These are phyloP conservation scores for Rattus rattus DNA, from an alignment of 2,113 vertebrate species.

Conservation along the genomic window DNA sequence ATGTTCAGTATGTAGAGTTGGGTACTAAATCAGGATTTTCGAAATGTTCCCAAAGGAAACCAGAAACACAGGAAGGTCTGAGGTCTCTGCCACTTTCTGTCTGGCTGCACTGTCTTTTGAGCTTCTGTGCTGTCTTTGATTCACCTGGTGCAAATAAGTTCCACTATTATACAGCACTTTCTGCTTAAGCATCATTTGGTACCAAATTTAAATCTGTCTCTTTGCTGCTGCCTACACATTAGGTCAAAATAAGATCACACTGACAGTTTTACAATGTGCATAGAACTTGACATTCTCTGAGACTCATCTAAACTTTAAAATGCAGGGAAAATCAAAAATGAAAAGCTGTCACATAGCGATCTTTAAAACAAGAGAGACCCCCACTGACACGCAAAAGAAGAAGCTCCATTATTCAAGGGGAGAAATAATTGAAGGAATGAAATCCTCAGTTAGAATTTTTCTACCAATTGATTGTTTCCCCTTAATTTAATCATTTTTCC, in stretches of 20 bases:
- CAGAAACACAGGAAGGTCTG: neutral
- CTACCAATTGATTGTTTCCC: neutral
- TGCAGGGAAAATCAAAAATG: neutral
- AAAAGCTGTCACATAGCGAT: neutral
- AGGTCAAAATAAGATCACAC: slow-evolving; percentile 57
- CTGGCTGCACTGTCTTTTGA: neutral
- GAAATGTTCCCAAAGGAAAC: neutral
- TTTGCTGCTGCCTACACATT: slow-evolving; percentile 21
- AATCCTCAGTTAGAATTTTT: neutral
- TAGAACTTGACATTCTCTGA: neutral
- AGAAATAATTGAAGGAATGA: neutral
- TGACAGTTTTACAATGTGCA: slow-evolving; percentile 37
- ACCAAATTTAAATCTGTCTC: slow-evolving; percentile 34
- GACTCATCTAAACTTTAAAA: neutral
- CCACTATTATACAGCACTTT: neutral
- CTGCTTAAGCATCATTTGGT: neutral
- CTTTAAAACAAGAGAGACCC: slow-evolving; percentile 1
- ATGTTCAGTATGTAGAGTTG: neutral
- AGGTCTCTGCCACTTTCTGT: neutral
- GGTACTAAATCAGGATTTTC: neutral
- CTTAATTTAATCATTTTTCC: neutral
- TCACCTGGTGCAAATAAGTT: neutral
- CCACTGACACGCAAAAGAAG: neutral
- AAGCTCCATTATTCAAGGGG: neutral
- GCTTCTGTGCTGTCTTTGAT: neutral